A percentile compares a stretch with the other conserved stretches of the same genome.
These are phyloP conservation scores for Cylloceria caligata DNA, from an alignment of 2,888 invertebrate species.

Conservation along the genomic window DNA sequence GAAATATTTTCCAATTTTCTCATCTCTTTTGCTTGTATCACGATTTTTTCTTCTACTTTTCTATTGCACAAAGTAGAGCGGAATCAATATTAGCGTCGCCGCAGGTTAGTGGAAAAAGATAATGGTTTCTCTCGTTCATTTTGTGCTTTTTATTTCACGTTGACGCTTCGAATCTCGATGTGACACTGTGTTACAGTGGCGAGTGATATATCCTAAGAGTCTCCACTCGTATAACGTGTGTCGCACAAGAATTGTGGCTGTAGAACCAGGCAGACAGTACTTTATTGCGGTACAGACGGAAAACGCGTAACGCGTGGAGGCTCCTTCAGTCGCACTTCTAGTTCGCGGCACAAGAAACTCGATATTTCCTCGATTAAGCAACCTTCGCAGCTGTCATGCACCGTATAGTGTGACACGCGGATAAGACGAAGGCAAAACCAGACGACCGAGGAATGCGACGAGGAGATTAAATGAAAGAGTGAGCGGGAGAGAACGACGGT, in stretches of 20 bases:
- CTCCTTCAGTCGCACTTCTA: constrained; percentile 15
- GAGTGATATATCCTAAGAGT: constrained; percentile 23
- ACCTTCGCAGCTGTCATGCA: constrained; percentile 79
- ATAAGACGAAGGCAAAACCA: constrained; percentile 40
- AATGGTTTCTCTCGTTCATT: not conserved
- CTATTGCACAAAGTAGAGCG: not conserved
- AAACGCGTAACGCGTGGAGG: constrained; percentile 23
- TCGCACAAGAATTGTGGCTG: constrained; percentile 25
- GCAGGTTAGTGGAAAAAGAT: not conserved
- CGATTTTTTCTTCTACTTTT: not conserved
- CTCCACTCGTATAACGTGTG: constrained; percentile 20
- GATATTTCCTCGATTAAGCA: constrained; percentile 82
- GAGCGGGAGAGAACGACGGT: not conserved
- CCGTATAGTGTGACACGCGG: constrained; percentile 73
- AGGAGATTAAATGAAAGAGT: constrained; percentile 31
- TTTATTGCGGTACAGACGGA: not conserved
- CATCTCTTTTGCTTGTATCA: not conserved
- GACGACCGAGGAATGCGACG: constrained; percentile 39
- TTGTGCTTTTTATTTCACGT: not conserved
- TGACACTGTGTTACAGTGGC: not conserved
- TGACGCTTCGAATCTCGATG: not conserved
- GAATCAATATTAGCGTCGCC: constrained; percentile 12
- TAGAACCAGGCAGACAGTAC: not conserved
- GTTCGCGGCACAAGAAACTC: constrained; percentile 73
- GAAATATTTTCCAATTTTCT: constrained; percentile 14